A percentile compares a stretch with the other conserved stretches of the same genome.
These are phyloP conservation scores for Lordiphosa stackelbergi DNA, from an alignment of 1,140 invertebrate genomes.

Conservation along the genomic window DNA sequence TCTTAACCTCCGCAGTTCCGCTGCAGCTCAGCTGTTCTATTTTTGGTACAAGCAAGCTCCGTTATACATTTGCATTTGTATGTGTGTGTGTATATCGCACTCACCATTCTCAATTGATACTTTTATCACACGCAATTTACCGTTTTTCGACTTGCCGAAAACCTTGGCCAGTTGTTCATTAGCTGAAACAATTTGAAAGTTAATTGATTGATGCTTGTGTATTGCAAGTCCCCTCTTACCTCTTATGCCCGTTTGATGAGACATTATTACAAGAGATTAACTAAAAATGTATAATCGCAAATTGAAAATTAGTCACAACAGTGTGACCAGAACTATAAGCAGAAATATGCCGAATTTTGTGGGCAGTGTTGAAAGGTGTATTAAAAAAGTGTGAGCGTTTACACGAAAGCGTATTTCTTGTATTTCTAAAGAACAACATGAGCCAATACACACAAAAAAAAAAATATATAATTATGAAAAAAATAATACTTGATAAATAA, in stretches of 20 bases:
- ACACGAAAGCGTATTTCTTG: too few species aligned
- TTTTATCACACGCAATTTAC: constrained; percentile 88
- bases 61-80: constrained; percentile 25
- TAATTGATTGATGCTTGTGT: background rate
- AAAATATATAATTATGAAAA: too few species aligned
- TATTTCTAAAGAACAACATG: too few species aligned
- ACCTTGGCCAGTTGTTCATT: constrained; percentile 89
- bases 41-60: constrained; percentile 20
- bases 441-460: too few species aligned
- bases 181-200: constrained; percentile 75
- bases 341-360: background rate
- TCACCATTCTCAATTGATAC: constrained; percentile 92
- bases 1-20: constrained; percentile 82
- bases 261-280: constrained; percentile 79
- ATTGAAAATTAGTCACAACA: constrained; percentile 58
- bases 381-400: too few species aligned
- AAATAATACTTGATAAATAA: too few species aligned
- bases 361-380: constrained; percentile 13
- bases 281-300: constrained; percentile 29
- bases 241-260: constrained; percentile 88
- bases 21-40: constrained; percentile 88
- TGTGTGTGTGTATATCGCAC: constrained; percentile 26
- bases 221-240: constrained; percentile 19
- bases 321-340: constrained; percentile 3
- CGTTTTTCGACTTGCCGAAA: constrained; percentile 88